Conservation (phyloP, 1,140 invertebrate species). For the Megathymus violae region DNA sequence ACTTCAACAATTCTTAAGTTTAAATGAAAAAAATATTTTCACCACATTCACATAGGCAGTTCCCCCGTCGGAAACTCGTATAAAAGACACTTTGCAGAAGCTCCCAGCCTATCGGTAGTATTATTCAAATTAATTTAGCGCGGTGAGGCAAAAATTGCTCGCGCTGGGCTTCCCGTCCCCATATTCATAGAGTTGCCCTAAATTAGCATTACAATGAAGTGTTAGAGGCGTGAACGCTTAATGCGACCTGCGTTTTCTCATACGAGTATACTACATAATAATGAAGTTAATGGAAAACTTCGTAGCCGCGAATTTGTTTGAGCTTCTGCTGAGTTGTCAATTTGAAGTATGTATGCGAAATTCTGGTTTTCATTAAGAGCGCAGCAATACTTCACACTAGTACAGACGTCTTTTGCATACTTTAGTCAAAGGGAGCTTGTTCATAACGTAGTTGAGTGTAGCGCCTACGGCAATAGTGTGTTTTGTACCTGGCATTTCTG, state of each 20-base stretch:
- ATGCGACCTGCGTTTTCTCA: constrained; percentile 71
- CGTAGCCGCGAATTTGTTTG: constrained; percentile 61
- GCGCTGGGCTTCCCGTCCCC: constrained; percentile 58
- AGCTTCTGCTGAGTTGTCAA: constrained; percentile 49
- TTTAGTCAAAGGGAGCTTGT: constrained; percentile 30
- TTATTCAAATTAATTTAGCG: constrained; percentile 80
- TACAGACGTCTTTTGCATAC: constrained; percentile 12
- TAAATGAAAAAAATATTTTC: constrained; percentile 56
- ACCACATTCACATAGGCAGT: constrained; percentile 45
- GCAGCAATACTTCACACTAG: constrained; percentile 10
- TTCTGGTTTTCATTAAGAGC: constrained; percentile 5
- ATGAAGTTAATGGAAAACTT: constrained; percentile 74
- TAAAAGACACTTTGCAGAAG: constrained; percentile 74
- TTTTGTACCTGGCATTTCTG: constrained; percentile 23
- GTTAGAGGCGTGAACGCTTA: constrained; percentile 71
- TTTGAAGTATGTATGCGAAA: constrained; percentile 33
- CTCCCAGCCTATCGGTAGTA: constrained; percentile 73
- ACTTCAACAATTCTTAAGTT: constrained; percentile 55
- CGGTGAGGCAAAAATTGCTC: constrained; percentile 77
- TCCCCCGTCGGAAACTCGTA: constrained; percentile 71
- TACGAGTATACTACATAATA: constrained; percentile 72
- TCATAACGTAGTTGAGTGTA: constrained; percentile 29
- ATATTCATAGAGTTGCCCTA: constrained; percentile 78
- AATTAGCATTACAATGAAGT: constrained; percentile 83
- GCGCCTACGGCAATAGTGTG: constrained; percentile 27